Conservation (phyloP, 2,888 invertebrate species). For the Leptinotarsa peninsularis region DNA sequence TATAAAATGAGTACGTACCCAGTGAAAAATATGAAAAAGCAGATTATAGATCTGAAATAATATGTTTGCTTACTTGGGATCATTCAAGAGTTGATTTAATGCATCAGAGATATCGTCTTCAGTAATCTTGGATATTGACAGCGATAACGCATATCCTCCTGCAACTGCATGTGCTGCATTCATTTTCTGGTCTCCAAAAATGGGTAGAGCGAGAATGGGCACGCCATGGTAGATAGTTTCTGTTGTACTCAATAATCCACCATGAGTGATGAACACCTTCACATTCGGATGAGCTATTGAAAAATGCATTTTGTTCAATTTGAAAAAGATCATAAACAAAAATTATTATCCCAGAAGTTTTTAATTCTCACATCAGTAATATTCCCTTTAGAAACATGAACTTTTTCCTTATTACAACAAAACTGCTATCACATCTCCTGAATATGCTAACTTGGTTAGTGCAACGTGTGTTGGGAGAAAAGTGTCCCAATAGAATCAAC, state of each 20-base stretch:
- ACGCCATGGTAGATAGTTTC: slow-evolving; percentile 18
- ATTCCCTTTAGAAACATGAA: too few species aligned
- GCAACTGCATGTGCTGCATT: neutral
- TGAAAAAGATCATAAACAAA: too few species aligned
- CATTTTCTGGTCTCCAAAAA: slow-evolving; percentile 14
- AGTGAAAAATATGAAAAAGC: too few species aligned
- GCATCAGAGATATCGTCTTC: slow-evolving; percentile 62
- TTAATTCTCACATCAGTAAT: too few species aligned
- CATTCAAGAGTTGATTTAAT: slow-evolving; percentile 64
- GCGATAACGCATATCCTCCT: slow-evolving; percentile 6
- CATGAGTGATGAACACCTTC: slow-evolving; percentile 16
- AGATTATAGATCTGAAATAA: neutral
- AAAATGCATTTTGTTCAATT: neutral
- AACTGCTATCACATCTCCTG: too few species aligned
- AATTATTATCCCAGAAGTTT: too few species aligned
- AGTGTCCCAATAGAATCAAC: too few species aligned
- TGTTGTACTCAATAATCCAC: slow-evolving; percentile 9
- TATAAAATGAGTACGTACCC: too few species aligned
- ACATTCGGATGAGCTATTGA: slow-evolving; percentile 15
- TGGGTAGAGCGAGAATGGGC: neutral
- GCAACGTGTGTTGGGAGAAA: too few species aligned
- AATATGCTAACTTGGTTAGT: too few species aligned
- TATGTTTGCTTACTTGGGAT: slow-evolving; percentile 56
- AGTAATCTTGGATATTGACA: neutral
- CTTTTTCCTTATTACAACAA: too few species aligned